Conservation (phyloP, 1,140 invertebrate species). For the Mya arenaria region DNA sequence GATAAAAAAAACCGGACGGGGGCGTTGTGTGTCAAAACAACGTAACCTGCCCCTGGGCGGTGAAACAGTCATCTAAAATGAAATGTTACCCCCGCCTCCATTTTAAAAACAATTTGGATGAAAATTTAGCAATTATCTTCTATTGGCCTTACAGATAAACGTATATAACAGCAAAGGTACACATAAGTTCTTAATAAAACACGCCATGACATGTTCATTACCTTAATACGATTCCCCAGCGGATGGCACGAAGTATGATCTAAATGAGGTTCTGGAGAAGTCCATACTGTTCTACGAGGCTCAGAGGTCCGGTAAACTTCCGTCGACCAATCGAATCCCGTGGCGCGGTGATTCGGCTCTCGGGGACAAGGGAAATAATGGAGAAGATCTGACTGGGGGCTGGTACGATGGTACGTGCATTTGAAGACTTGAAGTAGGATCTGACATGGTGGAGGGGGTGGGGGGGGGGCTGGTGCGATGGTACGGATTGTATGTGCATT, state of each 20-base stretch:
- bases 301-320: constrained; percentile 84
- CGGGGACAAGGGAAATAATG: constrained; percentile 82
- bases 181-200: not conserved
- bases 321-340: constrained; percentile 82
- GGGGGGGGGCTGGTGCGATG: not conserved
- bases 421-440: too few species aligned
- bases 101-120: not conserved
- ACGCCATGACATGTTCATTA: not conserved
- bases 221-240: too few species aligned
- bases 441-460: too few species aligned
- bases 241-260: constrained; percentile 79
- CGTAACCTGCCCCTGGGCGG: not conserved
- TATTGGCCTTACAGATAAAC: not conserved
- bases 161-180: not conserved
- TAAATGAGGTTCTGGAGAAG: constrained; percentile 82
- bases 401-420: constrained; percentile 78
- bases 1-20: too few species aligned
- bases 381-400: constrained; percentile 83
- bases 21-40: too few species aligned
- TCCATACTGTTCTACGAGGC: constrained; percentile 86
- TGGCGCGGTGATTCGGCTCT: constrained; percentile 85
- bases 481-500: too few species aligned
- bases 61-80: not conserved
- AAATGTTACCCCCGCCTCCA: not conserved
- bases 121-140: not conserved